Conservation (phyloP, 2,888 invertebrate species). For the Cosmorhoe ocellata region DNA sequence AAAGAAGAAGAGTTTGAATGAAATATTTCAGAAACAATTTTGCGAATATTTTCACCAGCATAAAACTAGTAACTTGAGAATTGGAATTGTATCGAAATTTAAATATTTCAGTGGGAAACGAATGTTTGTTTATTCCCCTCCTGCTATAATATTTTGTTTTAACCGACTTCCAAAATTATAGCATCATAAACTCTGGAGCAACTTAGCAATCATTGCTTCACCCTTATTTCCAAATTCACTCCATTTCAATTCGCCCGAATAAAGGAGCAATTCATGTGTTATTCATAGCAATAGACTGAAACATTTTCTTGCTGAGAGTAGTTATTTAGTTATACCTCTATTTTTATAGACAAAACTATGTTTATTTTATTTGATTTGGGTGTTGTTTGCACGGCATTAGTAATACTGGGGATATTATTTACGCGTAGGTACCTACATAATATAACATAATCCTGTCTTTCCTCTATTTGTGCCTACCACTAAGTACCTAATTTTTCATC, state of each 20-base stretch:
- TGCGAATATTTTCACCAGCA: too few relatives aligned
- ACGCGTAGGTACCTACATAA: too few relatives aligned
- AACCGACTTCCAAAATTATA: constrained; percentile 11
- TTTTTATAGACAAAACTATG: constrained; percentile 12
- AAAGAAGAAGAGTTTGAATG: too few relatives aligned
- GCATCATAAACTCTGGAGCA: constrained; percentile 12
- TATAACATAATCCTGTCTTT: too few relatives aligned
- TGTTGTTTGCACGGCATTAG: constrained; percentile 4
- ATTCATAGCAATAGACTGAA: constrained; percentile 19
- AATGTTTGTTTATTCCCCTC: too few relatives aligned
- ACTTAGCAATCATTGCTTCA: constrained; percentile 18
- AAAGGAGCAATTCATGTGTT: constrained; percentile 22
- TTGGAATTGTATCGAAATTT: too few relatives aligned
- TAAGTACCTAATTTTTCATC: too few relatives aligned
- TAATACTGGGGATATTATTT: too few relatives aligned
- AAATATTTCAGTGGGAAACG: too few relatives aligned
- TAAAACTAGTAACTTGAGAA: too few relatives aligned
- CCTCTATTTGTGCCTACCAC: too few relatives aligned
- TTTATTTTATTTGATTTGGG: constrained; percentile 3
- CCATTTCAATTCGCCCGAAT: constrained; percentile 17
- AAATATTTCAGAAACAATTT: too few relatives aligned
- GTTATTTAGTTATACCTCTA: constrained; percentile 1
- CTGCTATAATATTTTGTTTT: not conserved
- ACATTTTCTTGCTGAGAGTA: constrained; percentile 14
- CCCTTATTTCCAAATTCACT: constrained; percentile 20